Evolutionary conservation across 2,113 vertebrate species (phyloP).

Genomic region (Chaetodon trifascialis): DNA sequence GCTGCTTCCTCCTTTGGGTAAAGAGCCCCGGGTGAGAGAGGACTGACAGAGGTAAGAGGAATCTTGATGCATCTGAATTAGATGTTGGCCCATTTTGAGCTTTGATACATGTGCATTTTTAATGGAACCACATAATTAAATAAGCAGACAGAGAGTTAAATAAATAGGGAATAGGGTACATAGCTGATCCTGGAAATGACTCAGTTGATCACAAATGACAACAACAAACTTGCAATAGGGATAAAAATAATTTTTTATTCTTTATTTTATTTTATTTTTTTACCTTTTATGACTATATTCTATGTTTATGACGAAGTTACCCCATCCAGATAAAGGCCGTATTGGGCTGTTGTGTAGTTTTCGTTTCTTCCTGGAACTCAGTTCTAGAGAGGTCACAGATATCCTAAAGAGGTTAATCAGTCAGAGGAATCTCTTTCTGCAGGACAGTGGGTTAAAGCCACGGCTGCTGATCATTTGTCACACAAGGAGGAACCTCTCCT

Average conservation of each 20-base stretch:
- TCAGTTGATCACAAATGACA: not conserved
- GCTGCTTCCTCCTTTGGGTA: not conserved
- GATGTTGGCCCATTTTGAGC: not conserved
- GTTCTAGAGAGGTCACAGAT: not conserved
- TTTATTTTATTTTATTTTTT: not conserved
- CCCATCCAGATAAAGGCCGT: not conserved
- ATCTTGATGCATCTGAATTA: conserved; percentile 9
- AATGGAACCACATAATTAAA: not conserved
- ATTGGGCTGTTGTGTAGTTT: not conserved
- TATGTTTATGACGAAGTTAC: not conserved
- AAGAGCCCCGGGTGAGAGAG: not conserved
- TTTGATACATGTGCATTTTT: not conserved
- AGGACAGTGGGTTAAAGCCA: conserved; percentile 1
- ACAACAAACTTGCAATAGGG: not conserved
- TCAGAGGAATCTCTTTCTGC: not conserved
- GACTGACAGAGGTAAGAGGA: not conserved
- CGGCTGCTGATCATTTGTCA: conserved; percentile 43
- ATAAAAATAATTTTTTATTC: not conserved
- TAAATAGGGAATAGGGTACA: not conserved
- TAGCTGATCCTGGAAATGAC: not conserved
- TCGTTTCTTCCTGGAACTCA: not conserved
- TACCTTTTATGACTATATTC: not conserved
- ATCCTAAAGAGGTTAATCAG: conserved; percentile 11
- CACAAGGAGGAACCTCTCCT: conserved; percentile 2
- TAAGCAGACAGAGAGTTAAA: not conserved